These are phyloP conservation scores for Scarus forsteni DNA, from an alignment of 2,797 vertebrate genomes.

Conservation along the genomic window DNA sequence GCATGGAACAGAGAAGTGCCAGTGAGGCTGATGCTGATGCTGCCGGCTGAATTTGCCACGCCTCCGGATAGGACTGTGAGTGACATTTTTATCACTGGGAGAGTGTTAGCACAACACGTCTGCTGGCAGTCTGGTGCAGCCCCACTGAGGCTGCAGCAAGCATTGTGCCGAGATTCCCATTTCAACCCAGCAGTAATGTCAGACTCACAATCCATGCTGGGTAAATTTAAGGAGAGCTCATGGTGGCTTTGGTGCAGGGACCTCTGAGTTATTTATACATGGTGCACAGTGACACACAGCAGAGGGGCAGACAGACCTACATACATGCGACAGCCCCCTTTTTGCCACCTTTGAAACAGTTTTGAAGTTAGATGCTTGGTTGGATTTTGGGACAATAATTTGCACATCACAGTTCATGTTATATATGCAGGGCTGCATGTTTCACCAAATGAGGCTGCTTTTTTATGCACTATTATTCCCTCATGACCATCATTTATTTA, in stretches of 20 bases:
- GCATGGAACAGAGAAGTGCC: constrained; percentile 47
- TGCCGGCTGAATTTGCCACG: constrained; percentile 60
- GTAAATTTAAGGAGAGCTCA: constrained; percentile 47
- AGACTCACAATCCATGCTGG: constrained; percentile 23
- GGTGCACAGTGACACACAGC: constrained; percentile 26
- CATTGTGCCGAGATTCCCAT: constrained; percentile 55
- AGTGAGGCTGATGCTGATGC: constrained; percentile 57
- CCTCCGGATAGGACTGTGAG: constrained; percentile 53
- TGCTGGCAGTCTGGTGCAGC: constrained; percentile 55
- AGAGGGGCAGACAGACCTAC: constrained; percentile 16
- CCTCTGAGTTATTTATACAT: constrained; percentile 49
- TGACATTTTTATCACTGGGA: constrained; percentile 64
- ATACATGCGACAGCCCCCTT: constrained; percentile 3
- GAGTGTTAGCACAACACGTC: constrained; percentile 61
- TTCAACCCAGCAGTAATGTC: constrained; percentile 54
- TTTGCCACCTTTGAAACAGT: background rate
- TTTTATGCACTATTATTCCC: constrained; percentile 8
- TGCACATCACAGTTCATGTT: background rate
- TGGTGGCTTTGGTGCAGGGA: constrained; percentile 54
- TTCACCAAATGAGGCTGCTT: background rate
- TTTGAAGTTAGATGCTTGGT: no score
- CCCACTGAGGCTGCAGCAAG: constrained; percentile 29
- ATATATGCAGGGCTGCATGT: background rate
- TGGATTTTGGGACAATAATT: background rate
- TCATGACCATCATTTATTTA: constrained; percentile 22